A percentile compares a stretch with the other conserved stretches of the same genome.
phyloP scores from a whole-genome alignment of 2,888 invertebrate species.

The Drosophila vallismaia region DNA sequence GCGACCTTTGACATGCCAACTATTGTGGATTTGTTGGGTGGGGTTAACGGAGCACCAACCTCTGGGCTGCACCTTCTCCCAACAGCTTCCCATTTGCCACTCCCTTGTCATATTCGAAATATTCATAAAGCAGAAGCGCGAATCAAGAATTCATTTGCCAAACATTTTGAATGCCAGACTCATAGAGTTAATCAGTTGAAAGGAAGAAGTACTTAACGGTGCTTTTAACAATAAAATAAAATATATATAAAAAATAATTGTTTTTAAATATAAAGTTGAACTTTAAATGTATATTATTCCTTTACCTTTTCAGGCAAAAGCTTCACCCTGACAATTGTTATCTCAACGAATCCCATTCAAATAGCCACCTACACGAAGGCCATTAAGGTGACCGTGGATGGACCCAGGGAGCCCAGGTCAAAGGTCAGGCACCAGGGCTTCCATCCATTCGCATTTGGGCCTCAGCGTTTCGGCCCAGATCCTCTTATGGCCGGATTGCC shows the following conservation, averaged over 20 bases:
- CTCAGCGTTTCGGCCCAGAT: slow-evolving; percentile 92
- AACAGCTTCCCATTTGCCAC: not conserved
- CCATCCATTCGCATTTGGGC: slow-evolving; percentile 95
- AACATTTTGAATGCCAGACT: slow-evolving; percentile 56
- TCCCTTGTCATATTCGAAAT: slow-evolving; percentile 37
- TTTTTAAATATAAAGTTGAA: no score
- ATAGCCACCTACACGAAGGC: slow-evolving; percentile 98
- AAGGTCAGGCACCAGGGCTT: slow-evolving; percentile 95
- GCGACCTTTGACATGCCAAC: slow-evolving; percentile 62
- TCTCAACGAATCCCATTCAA: slow-evolving; percentile 97
- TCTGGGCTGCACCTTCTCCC: not conserved
- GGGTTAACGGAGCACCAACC: not conserved
- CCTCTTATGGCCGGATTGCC: slow-evolving; percentile 91
- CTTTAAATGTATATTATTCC: not conserved
- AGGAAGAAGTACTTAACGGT: not conserved
- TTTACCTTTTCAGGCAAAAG: slow-evolving; percentile 91
- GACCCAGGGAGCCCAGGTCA: slow-evolving; percentile 97
- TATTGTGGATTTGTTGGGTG: slow-evolving; percentile 26
- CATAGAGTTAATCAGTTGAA: slow-evolving; percentile 56
- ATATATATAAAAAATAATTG: not conserved
- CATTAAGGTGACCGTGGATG: slow-evolving; percentile 99
- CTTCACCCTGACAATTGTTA: slow-evolving; percentile 97
- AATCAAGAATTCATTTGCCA: slow-evolving; percentile 56
- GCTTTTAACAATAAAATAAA: no score
- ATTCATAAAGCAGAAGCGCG: slow-evolving; percentile 45